A percentile compares a stretch with the other conserved stretches of the same genome.
Evolutionary conservation across 2,888 invertebrate species (phyloP).

Genomic region (Drosophila limbata): DNA sequence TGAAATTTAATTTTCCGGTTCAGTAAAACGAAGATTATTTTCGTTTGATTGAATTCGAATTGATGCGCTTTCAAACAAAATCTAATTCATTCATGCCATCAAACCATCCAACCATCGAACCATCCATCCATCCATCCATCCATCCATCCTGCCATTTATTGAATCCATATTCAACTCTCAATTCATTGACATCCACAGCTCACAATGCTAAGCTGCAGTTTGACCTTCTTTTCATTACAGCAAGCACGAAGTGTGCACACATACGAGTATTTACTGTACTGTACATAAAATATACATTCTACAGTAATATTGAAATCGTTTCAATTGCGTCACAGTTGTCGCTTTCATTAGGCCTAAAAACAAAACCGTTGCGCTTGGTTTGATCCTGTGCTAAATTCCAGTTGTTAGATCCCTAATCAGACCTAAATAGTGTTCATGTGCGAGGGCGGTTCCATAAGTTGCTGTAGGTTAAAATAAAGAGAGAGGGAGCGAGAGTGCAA

Average conservation of each 20-base stretch:
- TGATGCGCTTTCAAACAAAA: constrained; percentile 50
- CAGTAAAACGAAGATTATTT: constrained; percentile 51
- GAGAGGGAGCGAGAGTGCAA: no score
- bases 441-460: constrained; percentile 29
- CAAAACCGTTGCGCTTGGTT: constrained; percentile 58
- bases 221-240: constrained; percentile 49
- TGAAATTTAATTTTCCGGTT: constrained; percentile 57
- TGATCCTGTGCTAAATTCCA: constrained; percentile 50
- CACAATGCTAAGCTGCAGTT: constrained; percentile 41
- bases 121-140: constrained; percentile 11
- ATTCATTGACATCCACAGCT: constrained; percentile 18
- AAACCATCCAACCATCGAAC: constrained; percentile 8
- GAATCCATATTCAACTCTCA: constrained; percentile 12
- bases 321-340: constrained; percentile 57
- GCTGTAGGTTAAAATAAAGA: background rate
- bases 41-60: constrained; percentile 64
- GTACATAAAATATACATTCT: constrained; percentile 17
- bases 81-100: constrained; percentile 38
- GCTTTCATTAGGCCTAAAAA: constrained; percentile 63
- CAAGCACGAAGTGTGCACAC: constrained; percentile 22
- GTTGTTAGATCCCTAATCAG: constrained; percentile 30
- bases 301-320: constrained; percentile 35
- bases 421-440: constrained; percentile 7
- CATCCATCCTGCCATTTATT: constrained; percentile 1
- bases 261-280: constrained; percentile 5